These are phyloP conservation scores for Bovichtus variegatus DNA, from an alignment of 2,797 vertebrate species.

Conservation along the genomic window DNA sequence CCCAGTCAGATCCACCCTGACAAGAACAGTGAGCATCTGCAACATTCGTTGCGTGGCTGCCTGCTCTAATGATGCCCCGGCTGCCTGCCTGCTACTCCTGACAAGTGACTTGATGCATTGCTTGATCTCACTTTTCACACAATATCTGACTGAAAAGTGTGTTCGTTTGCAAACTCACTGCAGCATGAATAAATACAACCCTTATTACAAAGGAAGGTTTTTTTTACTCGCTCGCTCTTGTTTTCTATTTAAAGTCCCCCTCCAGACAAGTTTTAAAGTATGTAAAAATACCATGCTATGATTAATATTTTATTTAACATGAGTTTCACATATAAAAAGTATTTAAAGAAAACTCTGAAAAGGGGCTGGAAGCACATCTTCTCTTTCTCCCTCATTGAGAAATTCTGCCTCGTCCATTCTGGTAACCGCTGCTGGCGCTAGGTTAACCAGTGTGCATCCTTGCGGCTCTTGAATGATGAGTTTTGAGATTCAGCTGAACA, in stretches of 20 bases:
- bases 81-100: constrained; percentile 37
- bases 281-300: too few relatives aligned
- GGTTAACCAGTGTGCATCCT: too few relatives aligned
- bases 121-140: constrained; percentile 25
- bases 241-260: background rate
- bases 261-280: too few relatives aligned
- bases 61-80: constrained; percentile 61
- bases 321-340: too few relatives aligned
- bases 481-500: too few relatives aligned
- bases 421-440: too few relatives aligned
- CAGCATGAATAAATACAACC: background rate
- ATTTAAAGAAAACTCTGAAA: too few relatives aligned
- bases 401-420: too few relatives aligned
- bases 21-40: constrained; percentile 31
- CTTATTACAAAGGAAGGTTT: background rate
- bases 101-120: constrained; percentile 38
- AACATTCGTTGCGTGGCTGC: constrained; percentile 1
- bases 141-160: constrained; percentile 3
- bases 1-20: constrained; percentile 21
- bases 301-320: too few relatives aligned
- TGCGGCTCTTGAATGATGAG: too few relatives aligned
- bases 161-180: constrained; percentile 1
- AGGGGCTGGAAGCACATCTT: too few relatives aligned
- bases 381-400: too few relatives aligned
- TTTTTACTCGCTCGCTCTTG: background rate